These are phyloP conservation scores for Trichogramma dendrolimi DNA, from an alignment of 2,888 invertebrate genomes.

Conservation along the genomic window DNA sequence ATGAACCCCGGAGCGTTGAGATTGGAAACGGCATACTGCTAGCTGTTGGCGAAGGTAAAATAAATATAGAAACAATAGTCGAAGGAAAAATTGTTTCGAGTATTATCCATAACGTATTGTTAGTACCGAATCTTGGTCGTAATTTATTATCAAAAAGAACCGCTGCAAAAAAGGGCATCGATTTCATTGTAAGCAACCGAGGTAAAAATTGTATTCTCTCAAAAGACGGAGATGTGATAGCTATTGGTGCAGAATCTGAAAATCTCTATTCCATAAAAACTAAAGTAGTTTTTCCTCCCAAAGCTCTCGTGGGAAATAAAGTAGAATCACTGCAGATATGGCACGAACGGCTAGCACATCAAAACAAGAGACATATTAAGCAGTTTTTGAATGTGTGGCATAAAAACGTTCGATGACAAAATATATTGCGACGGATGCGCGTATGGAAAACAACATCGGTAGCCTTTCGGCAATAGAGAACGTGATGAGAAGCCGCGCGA, in stretches of 20 bases:
- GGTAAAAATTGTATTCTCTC: slow-evolving; percentile 14
- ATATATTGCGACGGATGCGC: slow-evolving; percentile 9
- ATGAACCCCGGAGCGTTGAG: not conserved
- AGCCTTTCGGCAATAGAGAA: slow-evolving; percentile 4
- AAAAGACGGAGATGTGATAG: slow-evolving; percentile 6
- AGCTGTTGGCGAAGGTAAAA: slow-evolving; percentile 20
- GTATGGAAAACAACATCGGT: slow-evolving; percentile 6
- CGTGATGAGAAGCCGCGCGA: not conserved
- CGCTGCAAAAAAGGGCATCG: slow-evolving; percentile 13
- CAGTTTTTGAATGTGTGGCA: slow-evolving; percentile 2
- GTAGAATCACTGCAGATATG: slow-evolving; percentile 9
- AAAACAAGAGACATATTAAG: slow-evolving; percentile 12
- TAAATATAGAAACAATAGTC: slow-evolving; percentile 16
- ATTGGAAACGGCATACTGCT: not conserved
- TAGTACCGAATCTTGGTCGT: slow-evolving; percentile 14
- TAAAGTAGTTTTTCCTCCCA: slow-evolving; percentile 2
- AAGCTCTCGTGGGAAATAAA: not conserved
- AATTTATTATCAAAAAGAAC: slow-evolving; percentile 23
- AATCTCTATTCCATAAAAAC: slow-evolving; percentile 20
- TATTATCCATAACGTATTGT: slow-evolving; percentile 17
- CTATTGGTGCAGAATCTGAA: slow-evolving; percentile 12
- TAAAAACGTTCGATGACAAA: not conserved
- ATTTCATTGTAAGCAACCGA: slow-evolving; percentile 9
- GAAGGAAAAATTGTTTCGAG: slow-evolving; percentile 8
- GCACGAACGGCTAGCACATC: slow-evolving; percentile 19